Conservation (phyloP, 2,888 invertebrate species). For the Scaptomyza flava region DNA sequence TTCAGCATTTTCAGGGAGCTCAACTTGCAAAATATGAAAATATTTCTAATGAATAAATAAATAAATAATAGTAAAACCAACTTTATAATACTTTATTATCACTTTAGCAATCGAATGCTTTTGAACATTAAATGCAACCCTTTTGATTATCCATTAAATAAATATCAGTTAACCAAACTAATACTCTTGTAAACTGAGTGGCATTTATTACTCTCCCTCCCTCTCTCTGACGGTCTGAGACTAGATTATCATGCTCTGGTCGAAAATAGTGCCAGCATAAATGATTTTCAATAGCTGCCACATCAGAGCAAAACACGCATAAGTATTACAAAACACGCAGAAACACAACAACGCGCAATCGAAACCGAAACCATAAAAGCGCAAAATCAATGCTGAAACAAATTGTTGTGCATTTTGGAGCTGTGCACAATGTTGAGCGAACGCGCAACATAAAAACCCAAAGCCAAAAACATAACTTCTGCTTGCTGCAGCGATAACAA, state of each 20-base stretch:
- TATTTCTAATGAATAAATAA: no score
- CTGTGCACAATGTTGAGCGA: neutral
- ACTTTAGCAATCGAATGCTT: no score
- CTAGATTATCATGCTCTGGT: slow-evolving; percentile 15
- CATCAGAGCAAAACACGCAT: slow-evolving; percentile 8
- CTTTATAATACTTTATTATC: no score
- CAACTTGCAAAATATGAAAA: neutral
- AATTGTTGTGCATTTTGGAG: slow-evolving; percentile 31
- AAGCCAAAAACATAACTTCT: slow-evolving; percentile 32
- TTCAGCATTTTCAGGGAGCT: slow-evolving; percentile 2
- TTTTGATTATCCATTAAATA: neutral
- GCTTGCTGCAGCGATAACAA: slow-evolving; percentile 39
- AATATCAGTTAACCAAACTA: neutral
- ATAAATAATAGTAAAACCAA: no score
- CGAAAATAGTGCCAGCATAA: slow-evolving; percentile 2
- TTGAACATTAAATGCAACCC: neutral
- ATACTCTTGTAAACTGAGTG: neutral
- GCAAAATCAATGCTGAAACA: slow-evolving; percentile 16
- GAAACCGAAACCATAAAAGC: neutral
- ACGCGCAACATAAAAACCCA: slow-evolving; percentile 22
- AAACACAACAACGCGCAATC: neutral
- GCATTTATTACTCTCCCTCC: neutral
- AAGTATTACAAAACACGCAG: neutral
- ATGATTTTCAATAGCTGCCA: slow-evolving; percentile 23
- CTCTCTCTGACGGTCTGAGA: neutral